Conservation (phyloP, 2,113 vertebrate species). For the Scomber scombrus region DNA sequence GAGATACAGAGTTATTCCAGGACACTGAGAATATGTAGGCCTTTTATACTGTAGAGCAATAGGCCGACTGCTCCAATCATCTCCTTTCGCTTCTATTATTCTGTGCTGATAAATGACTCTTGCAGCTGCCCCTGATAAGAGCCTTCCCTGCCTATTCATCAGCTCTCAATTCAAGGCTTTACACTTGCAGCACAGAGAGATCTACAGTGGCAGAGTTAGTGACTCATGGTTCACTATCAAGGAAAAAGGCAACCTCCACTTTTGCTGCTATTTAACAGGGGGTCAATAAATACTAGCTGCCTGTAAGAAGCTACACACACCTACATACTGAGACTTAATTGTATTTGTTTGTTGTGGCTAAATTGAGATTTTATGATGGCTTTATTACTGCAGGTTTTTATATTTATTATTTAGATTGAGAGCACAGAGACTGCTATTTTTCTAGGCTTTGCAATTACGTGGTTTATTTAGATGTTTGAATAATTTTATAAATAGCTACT, state of each 20-base stretch:
- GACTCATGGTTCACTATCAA: constrained; percentile 54
- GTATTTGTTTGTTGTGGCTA: neutral
- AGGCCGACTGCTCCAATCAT: constrained; percentile 70
- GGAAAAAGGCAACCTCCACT: constrained; percentile 17
- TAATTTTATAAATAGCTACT: no score
- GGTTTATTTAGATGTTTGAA: no score
- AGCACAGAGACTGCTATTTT: no score
- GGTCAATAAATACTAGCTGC: constrained; percentile 35
- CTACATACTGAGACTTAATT: neutral
- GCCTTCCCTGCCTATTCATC: constrained; percentile 86
- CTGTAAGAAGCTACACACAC: constrained; percentile 7
- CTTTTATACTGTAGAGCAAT: constrained; percentile 69
- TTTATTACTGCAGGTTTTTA: neutral
- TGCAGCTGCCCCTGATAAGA: constrained; percentile 85
- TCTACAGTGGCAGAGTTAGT: constrained; percentile 48
- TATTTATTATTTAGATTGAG: no score
- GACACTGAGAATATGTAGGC: constrained; percentile 64
- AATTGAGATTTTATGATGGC: neutral
- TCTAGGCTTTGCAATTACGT: no score
- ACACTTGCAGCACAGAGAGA: constrained; percentile 47
- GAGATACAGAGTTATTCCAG: constrained; percentile 68
- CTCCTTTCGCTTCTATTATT: constrained; percentile 73
- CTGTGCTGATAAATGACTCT: constrained; percentile 87
- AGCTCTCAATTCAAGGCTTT: constrained; percentile 80
- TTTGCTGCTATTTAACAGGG: constrained; percentile 23